Percentiles rank a stretch among this genome's conserved stretches.
Evolutionary conservation across 2,113 vertebrate species (phyloP).

Genomic region (Anhinga rufa): DNA sequence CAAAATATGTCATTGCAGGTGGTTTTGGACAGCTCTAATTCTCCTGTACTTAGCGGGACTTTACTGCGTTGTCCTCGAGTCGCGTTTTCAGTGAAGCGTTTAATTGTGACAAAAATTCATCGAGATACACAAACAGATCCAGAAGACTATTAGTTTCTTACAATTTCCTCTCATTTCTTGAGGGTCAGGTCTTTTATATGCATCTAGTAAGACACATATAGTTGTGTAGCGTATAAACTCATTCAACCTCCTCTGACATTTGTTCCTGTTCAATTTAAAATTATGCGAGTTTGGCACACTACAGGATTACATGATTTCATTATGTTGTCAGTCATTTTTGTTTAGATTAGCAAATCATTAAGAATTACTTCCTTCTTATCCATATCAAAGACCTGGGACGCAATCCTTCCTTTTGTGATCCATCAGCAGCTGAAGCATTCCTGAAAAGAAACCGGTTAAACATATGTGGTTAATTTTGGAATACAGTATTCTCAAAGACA

Average conservation of each 20-base stretch:
- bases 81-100: neutral
- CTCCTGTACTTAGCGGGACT: neutral
- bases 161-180: neutral
- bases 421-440: neutral
- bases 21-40: neutral
- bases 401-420: slow-evolving; percentile 2
- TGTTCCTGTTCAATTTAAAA: neutral
- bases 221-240: neutral
- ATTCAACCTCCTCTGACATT: neutral
- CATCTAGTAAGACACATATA: neutral
- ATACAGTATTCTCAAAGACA: neutral
- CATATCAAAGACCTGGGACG: neutral
- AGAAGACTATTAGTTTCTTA: neutral
- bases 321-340: neutral
- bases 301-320: neutral
- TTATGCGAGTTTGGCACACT: neutral
- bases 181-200: neutral
- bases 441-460: neutral
- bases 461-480: neutral
- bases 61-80: neutral
- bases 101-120: neutral
- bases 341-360: neutral
- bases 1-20: neutral
- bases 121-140: neutral
- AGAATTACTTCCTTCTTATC: slow-evolving; percentile 4